A percentile compares a stretch with the other conserved stretches of the same genome.
Evolutionary conservation across 2,113 vertebrate genomes (phyloP).

Genomic region (Platysternon megacephalum): DNA sequence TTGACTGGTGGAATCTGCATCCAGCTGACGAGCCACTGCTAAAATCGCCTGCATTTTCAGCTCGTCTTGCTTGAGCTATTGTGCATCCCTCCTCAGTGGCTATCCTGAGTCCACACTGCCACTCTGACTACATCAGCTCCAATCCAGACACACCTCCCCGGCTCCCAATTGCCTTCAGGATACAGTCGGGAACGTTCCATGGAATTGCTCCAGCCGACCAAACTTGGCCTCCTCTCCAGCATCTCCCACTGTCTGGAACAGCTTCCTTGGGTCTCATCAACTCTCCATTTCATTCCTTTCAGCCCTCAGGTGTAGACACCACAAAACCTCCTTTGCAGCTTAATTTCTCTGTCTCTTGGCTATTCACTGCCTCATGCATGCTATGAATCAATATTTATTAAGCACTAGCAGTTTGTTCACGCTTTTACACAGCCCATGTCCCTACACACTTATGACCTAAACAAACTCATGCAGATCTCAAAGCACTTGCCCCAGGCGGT

Average conservation of each 20-base stretch:
- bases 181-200: not conserved
- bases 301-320: not conserved
- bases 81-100: too few relatives aligned
- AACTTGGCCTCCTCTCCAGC: too few relatives aligned
- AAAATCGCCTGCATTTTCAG: not conserved
- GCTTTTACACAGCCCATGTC: not conserved
- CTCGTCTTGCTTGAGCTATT: not conserved
- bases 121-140: not conserved
- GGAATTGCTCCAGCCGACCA: too few relatives aligned
- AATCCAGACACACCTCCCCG: not conserved
- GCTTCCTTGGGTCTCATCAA: not conserved
- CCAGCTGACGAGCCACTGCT: not conserved
- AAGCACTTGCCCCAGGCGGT: not conserved
- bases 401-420: not conserved
- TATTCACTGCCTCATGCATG: not conserved
- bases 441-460: not conserved
- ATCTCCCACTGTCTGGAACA: not conserved
- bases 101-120: not conserved
- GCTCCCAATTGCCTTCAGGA: not conserved
- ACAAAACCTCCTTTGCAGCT: not conserved
- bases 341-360: not conserved
- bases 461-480: not conserved
- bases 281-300: not conserved
- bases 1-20: not conserved
- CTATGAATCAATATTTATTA: not conserved